A percentile compares a stretch with the other conserved stretches of the same genome.
phyloP scores from a whole-genome alignment of 2,888 invertebrate genomes.

The Agrotis segetum region DNA sequence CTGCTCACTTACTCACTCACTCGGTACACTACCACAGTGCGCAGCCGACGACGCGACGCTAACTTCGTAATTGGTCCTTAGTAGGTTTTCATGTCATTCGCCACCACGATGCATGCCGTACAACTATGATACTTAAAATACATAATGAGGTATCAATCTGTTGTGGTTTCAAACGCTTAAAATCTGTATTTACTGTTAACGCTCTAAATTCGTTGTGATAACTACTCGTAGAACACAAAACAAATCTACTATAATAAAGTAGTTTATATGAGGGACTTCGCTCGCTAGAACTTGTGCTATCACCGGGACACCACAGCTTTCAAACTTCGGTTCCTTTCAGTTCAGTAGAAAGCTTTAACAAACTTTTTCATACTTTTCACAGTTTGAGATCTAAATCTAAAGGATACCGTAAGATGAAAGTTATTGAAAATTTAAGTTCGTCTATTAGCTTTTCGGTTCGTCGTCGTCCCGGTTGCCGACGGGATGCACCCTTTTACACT shows the following conservation, averaged over 20 bases:
- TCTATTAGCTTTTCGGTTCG: constrained; percentile 28
- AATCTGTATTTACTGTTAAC: constrained; percentile 24
- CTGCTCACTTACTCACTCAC: constrained; percentile 5
- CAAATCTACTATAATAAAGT: constrained; percentile 5
- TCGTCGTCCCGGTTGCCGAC: constrained; percentile 7
- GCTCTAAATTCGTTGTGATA: constrained; percentile 2
- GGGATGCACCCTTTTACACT: constrained; percentile 55
- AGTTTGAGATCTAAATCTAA: constrained; percentile 8
- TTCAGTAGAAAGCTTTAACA: constrained; percentile 13
- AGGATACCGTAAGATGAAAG: constrained; percentile 1
- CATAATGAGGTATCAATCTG: constrained; percentile 29
- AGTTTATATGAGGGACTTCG: constrained; percentile 7
- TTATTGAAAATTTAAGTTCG: constrained; percentile 23
- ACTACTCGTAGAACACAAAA: neutral
- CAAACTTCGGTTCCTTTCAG: constrained; percentile 25
- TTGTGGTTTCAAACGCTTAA: constrained; percentile 17
- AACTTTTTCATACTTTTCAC: constrained; percentile 28
- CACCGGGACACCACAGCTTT: constrained; percentile 21
- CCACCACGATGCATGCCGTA: constrained; percentile 32
- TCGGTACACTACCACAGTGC: constrained; percentile 48
- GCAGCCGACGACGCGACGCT: constrained; percentile 64
- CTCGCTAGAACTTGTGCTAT: constrained; percentile 32
- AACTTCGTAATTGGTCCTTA: constrained; percentile 69
- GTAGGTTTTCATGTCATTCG: constrained; percentile 71
- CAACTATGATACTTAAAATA: constrained; percentile 17